Evolutionary conservation across 2,797 vertebrate genomes (phyloP).

Genomic region (Chelon labrosus): DNA sequence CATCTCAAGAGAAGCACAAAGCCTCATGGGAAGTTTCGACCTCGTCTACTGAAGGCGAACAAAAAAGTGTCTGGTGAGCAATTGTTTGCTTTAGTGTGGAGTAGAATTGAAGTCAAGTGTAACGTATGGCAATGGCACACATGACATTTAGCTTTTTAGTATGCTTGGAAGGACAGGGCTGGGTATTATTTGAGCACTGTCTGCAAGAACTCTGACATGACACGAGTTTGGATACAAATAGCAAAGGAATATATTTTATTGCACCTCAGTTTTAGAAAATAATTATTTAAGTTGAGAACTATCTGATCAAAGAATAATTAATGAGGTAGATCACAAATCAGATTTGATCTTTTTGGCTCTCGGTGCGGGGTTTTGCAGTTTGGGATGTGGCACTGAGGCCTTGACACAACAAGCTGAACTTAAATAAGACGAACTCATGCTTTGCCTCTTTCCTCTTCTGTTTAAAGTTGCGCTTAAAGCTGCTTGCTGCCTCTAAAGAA

Average conservation of each 20-base stretch:
- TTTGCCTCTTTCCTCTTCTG: background rate
- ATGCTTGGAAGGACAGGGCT: background rate
- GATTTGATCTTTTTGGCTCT: background rate
- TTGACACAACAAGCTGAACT: background rate
- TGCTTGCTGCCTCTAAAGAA: background rate
- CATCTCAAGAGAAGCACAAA: constrained; percentile 39
- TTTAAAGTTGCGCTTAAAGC: constrained; percentile 6
- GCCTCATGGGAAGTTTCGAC: constrained; percentile 49
- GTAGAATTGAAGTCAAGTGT: background rate
- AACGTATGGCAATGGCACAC: background rate
- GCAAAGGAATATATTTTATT: background rate
- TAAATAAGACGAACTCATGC: background rate
- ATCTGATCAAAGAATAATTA: background rate
- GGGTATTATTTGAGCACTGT: background rate
- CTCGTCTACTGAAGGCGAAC: constrained; percentile 11
- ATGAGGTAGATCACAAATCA: background rate
- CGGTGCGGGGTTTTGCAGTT: too few relatives aligned
- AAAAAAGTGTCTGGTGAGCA: constrained; percentile 15
- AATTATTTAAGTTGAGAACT: background rate
- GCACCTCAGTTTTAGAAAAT: background rate
- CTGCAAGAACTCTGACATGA: background rate
- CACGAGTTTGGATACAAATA: background rate
- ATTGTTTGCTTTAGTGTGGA: constrained; percentile 12
- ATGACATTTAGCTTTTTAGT: background rate
- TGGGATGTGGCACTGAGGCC: too few relatives aligned